Conservation (phyloP, 2,888 invertebrate genomes). For the Dolichomitus sp. region DNA sequence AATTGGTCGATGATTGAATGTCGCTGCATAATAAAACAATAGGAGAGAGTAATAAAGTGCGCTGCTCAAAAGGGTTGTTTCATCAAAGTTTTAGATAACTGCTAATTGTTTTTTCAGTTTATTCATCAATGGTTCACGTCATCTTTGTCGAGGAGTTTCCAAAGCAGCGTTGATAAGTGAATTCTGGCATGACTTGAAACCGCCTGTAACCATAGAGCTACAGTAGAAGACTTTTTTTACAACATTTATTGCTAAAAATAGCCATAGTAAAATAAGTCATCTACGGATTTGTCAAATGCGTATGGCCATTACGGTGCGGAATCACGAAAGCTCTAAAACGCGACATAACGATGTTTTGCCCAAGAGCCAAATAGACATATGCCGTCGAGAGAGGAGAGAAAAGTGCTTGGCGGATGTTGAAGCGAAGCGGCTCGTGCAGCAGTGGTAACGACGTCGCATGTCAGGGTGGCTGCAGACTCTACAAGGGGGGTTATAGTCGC, state of each 20-base stretch:
- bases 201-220: neutral
- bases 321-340: slow-evolving; percentile 11
- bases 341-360: slow-evolving; percentile 16
- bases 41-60: neutral
- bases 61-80: neutral
- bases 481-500: slow-evolving; percentile 54
- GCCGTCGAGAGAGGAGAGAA: slow-evolving; percentile 31
- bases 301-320: neutral
- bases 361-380: slow-evolving; percentile 9
- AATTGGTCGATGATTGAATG: no score
- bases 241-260: neutral
- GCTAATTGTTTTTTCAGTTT: neutral
- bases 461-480: slow-evolving; percentile 60
- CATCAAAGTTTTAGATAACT: neutral
- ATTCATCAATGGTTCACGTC: neutral
- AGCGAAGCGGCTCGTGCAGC: slow-evolving; percentile 20
- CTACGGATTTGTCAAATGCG: neutral
- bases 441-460: slow-evolving; percentile 37
- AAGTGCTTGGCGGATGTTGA: slow-evolving; percentile 43
- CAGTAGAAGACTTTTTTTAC: neutral
- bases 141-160: neutral
- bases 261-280: neutral
- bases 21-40: no score
- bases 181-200: neutral
- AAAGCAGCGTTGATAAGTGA: neutral